Evolutionary conservation across 2,797 vertebrate species (phyloP).

Genomic region (Bradypus variegatus): DNA sequence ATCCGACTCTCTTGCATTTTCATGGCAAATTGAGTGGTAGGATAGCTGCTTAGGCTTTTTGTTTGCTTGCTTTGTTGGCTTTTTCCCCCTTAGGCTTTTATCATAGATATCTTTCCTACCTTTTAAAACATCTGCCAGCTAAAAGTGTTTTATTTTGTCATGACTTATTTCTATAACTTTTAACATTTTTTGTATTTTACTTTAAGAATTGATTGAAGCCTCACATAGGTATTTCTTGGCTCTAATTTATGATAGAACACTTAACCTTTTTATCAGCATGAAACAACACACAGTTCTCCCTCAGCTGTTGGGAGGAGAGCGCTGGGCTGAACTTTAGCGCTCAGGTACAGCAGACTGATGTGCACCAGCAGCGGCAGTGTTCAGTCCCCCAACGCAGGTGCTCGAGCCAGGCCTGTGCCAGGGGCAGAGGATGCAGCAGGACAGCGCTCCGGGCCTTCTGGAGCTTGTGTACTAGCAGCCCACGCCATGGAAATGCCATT

Average conservation of each 20-base stretch:
- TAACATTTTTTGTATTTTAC: not conserved
- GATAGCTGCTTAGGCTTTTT: not conserved
- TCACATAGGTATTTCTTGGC: not conserved
- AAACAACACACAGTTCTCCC: not conserved
- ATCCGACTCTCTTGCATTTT: not conserved
- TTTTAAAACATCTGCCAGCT: not conserved
- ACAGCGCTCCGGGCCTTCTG: not conserved
- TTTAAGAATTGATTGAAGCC: not conserved
- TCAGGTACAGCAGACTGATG: not conserved
- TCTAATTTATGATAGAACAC: not conserved
- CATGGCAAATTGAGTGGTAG: not conserved
- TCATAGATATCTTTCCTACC: not conserved
- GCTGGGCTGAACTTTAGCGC: not conserved
- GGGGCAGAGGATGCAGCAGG: not conserved
- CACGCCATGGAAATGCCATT: not conserved
- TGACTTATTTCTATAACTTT: not conserved
- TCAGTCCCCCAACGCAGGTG: not conserved
- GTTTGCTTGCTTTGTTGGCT: not conserved
- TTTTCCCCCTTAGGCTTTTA: not conserved
- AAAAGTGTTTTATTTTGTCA: not conserved
- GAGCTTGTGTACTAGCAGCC: not conserved
- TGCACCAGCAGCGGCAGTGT: no score
- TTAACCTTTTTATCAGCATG: not conserved
- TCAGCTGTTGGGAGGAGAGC: not conserved
- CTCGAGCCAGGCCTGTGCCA: not conserved